Evolutionary conservation across 1,140 invertebrate genomes (phyloP).

Genomic region (Diuraphis noxia): DNA sequence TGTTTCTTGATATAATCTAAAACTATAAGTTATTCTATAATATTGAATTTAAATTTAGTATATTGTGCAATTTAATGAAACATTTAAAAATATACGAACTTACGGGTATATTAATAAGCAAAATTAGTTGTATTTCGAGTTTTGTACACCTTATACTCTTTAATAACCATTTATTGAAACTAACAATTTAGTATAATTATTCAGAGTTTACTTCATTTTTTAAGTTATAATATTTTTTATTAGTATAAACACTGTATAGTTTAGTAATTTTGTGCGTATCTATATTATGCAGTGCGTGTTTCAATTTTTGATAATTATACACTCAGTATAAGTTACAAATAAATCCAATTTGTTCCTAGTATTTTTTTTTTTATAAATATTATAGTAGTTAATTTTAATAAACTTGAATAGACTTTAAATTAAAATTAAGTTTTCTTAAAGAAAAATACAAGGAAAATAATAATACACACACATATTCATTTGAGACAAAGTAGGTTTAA

Average conservation of each 20-base stretch:
- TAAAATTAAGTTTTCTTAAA: no score
- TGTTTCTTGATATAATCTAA: no score
- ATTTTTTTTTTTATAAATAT: not conserved
- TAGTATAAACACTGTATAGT: no score
- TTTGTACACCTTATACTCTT: not conserved
- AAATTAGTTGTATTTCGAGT: not conserved
- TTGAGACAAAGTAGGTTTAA: not conserved
- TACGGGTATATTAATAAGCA: no score
- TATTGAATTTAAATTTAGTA: no score
- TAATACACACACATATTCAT: not conserved
- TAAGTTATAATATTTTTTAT: no score
- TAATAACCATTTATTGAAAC: not conserved
- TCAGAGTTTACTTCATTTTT: not conserved
- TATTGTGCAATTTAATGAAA: no score
- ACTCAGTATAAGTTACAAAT: not conserved
- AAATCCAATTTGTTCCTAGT: not conserved
- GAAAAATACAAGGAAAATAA: not conserved
- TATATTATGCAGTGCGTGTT: not conserved
- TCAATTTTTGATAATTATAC: not conserved
- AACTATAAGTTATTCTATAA: no score
- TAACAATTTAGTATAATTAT: not conserved
- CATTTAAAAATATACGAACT: no score
- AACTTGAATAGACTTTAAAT: not conserved
- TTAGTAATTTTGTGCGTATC: no score
- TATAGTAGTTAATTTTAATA: not conserved